Evolutionary conservation across 1,140 invertebrate genomes (phyloP), one percentile per base, ranked within the genome.

Genomic region (Anastrepha ludens): DNA sequence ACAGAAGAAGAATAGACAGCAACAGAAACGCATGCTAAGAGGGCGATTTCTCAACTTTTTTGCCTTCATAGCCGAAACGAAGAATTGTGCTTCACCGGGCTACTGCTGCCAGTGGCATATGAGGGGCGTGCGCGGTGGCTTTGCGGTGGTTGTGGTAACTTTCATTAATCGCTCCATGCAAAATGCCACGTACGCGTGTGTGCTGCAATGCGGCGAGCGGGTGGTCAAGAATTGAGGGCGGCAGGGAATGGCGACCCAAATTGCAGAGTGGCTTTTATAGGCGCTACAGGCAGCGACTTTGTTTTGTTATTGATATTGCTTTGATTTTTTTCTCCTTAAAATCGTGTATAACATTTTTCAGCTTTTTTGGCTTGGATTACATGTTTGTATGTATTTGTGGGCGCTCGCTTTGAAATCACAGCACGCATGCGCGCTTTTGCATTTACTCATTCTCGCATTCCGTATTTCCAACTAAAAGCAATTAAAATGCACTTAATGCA

Each of bases 401-500:
- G 74, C 17, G 47, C 2, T 13, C 74, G 47, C 74, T 81, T 81
- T 81, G 47, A 47, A 81, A 81, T 20, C 74, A 20, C 47, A 81
- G 44, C 74, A 81, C 50, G 74, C 74, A 81, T 2, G 74, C 74
- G 74, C 39, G 47, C 50, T 58, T 81, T 81, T 81, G 47, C 74
- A 81, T 81, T 81, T 3, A 55, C 47, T 55, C 47, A 81, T 29
- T 20, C 47, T 50, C 5, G 70, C 41, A n/a, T 29, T 29, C 29
- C 29, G n/a, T n/a, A 6, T 3, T 81, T 81, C 74, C 74, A 81
- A 81, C 74, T 81, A 81, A 81, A 81, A 58, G 4, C 74, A 81
- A 81, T 81, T 81, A 81, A 81, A 81, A 81, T 81, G 74, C 74
- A 81, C 74, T 81, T 81, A 81, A 81, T 55, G 74, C 74, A 50